phyloP scores from a whole-genome alignment of 2,888 invertebrate species.

The Brachyopa scutellaris region DNA sequence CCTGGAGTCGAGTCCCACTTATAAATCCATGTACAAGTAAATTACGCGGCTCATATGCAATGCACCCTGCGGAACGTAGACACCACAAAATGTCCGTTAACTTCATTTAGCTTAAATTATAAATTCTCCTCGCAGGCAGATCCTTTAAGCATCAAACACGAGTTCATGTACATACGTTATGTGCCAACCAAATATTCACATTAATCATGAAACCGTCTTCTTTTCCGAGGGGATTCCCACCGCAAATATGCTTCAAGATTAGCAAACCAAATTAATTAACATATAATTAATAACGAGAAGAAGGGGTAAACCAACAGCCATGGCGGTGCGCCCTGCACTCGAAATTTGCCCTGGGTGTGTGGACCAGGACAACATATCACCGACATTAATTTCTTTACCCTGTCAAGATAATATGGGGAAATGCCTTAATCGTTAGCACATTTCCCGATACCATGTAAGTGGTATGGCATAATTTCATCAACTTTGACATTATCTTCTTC shows the following conservation, averaged over 20 bases:
- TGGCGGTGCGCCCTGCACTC: constrained; percentile 1
- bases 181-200: constrained; percentile 41
- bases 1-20: no score
- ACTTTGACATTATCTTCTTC: constrained; percentile 68
- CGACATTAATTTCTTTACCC: constrained; percentile 64
- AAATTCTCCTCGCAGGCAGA: constrained; percentile 18
- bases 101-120: constrained; percentile 47
- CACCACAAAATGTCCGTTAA: constrained; percentile 44
- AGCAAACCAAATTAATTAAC: constrained; percentile 71
- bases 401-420: constrained; percentile 61
- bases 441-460: constrained; percentile 66
- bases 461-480: constrained; percentile 70
- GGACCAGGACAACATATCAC: constrained; percentile 40
- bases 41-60: constrained; percentile 43
- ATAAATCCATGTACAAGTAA: constrained; percentile 39
- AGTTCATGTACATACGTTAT: background rate
- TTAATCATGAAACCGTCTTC: constrained; percentile 63
- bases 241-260: constrained; percentile 62
- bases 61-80: no score
- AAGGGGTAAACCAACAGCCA: constrained; percentile 23
- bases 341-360: constrained; percentile 5
- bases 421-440: constrained; percentile 70
- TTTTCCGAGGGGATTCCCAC: constrained; percentile 27
- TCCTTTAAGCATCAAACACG: constrained; percentile 20
- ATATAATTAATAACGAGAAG: constrained; percentile 67